Conservation (phyloP, 2,797 vertebrate genomes). For the Mus minutoides region DNA sequence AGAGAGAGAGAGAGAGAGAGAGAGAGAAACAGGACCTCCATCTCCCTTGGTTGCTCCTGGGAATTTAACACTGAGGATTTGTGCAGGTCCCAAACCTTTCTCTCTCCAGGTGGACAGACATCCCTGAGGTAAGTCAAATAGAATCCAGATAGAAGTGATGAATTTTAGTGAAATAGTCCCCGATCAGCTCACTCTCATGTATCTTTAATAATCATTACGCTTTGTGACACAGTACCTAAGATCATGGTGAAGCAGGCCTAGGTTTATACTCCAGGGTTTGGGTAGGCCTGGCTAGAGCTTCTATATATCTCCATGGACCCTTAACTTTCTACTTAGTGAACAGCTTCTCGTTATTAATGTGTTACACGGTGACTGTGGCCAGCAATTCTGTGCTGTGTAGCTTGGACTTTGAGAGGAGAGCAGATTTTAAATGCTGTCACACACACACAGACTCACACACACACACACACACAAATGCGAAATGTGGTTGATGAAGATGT, state of each 20-base stretch:
- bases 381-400: neutral
- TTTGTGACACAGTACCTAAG: neutral
- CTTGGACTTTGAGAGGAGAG: neutral
- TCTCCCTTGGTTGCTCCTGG: neutral
- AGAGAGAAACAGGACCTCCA: neutral
- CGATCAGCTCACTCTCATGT: rapidly evolving
- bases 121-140: rapidly evolving
- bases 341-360: neutral
- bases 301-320: constrained; percentile 39
- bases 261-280: neutral
- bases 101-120: neutral
- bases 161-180: neutral
- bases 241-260: neutral
- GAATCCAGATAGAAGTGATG: neutral
- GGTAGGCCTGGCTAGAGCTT: neutral
- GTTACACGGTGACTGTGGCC: neutral
- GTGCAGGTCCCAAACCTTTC: too few relatives aligned
- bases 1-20: neutral
- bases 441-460: too few relatives aligned
- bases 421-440: neutral
- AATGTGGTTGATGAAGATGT: neutral
- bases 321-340: constrained; percentile 74
- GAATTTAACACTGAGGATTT: neutral
- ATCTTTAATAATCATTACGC: neutral
- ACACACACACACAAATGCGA: too few relatives aligned